Conservation (phyloP, 2,888 invertebrate species). For the Orgyia antiqua region DNA sequence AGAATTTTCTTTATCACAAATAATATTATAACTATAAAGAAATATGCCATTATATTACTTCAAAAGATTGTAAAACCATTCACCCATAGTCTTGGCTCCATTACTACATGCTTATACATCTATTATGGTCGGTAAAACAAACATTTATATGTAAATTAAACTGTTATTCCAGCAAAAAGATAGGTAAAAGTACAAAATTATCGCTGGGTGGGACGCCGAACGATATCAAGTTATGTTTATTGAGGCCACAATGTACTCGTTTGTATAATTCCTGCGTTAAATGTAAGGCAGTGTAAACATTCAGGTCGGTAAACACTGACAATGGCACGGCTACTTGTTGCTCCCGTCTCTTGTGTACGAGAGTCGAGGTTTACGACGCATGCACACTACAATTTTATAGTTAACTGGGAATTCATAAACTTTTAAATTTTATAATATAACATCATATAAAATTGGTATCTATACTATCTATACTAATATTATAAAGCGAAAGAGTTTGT, state of each 20-base stretch:
- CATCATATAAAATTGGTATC: too few species aligned
- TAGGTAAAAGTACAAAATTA: conserved; percentile 61
- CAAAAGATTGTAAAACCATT: conserved; percentile 6
- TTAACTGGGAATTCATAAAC: too few species aligned
- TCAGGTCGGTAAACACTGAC: conserved; percentile 11
- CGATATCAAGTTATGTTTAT: conserved; percentile 40
- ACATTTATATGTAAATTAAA: conserved; percentile 67
- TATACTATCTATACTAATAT: too few species aligned
- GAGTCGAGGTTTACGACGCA: conserved; percentile 15
- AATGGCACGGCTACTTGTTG: conserved; percentile 22
- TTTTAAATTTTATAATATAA: too few species aligned
- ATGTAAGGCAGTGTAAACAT: conserved; percentile 15
- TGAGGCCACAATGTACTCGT: conserved; percentile 42
- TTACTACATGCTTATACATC: conserved; percentile 12
- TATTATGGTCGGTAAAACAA: conserved; percentile 33
- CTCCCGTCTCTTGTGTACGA: conserved; percentile 10
- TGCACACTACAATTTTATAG: conserved; percentile 1
- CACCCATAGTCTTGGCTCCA: conserved; percentile 7
- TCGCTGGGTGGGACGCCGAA: conserved; percentile 34
- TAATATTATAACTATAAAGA: too few species aligned
- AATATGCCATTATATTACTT: too few species aligned
- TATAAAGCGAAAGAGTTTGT: too few species aligned
- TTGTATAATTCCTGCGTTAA: conserved; percentile 62
- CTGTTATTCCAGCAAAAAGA: conserved; percentile 54
- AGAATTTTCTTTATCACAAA: too few species aligned